phyloP scores from a whole-genome alignment of 2,888 invertebrate genomes.

The Xylocampa areola region DNA sequence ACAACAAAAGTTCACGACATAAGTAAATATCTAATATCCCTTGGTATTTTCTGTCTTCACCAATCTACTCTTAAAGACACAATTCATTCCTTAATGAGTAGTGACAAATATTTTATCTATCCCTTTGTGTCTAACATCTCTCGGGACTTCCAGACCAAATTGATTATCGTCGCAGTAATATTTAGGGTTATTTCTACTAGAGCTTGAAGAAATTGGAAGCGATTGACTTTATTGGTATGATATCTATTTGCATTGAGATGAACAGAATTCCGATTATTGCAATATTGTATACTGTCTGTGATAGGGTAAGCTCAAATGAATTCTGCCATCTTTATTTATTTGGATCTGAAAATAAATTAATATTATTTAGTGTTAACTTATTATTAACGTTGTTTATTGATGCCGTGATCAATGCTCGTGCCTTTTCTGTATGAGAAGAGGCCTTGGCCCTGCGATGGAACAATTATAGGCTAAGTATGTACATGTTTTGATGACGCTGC shows the following conservation, averaged over 20 bases:
- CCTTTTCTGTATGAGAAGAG: too few species aligned
- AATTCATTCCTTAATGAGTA: slow-evolving; percentile 16
- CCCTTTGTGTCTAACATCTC: neutral
- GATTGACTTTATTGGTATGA: slow-evolving; percentile 27
- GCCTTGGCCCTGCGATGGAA: too few species aligned
- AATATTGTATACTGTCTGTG: slow-evolving; percentile 19
- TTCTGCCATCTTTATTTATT: slow-evolving; percentile 1
- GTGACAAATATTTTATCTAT: neutral
- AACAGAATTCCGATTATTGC: slow-evolving; percentile 29
- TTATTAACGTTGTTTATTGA: too few species aligned
- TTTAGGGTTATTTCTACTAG: slow-evolving; percentile 24
- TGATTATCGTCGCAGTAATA: slow-evolving; percentile 43
- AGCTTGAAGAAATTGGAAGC: slow-evolving; percentile 34
- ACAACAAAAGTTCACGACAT: too few species aligned
- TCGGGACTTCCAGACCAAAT: slow-evolving; percentile 18
- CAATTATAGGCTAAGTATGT: too few species aligned
- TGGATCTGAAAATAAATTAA: slow-evolving; percentile 14
- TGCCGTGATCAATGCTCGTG: too few species aligned
- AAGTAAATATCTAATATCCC: too few species aligned
- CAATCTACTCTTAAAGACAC: neutral
- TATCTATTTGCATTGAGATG: slow-evolving; percentile 41
- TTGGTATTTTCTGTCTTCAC: too few species aligned
- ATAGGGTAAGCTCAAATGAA: neutral
- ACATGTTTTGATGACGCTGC: too few species aligned
- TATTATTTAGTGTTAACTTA: too few species aligned